These are phyloP conservation scores for Dolomedes plantarius DNA, from an alignment of 2,888 invertebrate genomes.

Conservation along the genomic window DNA sequence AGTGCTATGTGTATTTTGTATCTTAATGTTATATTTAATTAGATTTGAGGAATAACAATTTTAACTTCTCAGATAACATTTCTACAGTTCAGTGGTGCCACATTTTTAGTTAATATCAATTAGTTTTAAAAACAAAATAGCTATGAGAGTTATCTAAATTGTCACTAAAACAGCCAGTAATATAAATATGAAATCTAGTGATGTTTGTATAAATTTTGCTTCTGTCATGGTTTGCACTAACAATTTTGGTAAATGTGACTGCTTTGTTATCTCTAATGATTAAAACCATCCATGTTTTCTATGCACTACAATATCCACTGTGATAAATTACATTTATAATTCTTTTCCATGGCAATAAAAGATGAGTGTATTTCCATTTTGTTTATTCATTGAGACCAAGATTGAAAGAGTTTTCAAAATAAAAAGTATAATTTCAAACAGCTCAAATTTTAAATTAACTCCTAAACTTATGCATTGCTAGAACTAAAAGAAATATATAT, in stretches of 20 bases:
- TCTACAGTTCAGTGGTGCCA: conserved; percentile 5
- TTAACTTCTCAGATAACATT: neutral
- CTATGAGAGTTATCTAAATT: neutral
- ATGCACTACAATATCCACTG: conserved; percentile 18
- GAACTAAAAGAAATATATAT: too few species aligned
- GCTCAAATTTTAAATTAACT: too few species aligned
- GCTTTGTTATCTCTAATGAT: conserved; percentile 12
- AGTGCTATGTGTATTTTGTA: conserved; percentile 18
- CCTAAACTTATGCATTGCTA: too few species aligned
- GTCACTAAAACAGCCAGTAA: neutral
- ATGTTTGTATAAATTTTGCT: conserved; percentile 16
- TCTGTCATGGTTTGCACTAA: conserved; percentile 16
- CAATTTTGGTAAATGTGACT: conserved; percentile 18
- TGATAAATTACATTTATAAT: conserved; percentile 18
- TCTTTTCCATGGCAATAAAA: conserved; percentile 18
- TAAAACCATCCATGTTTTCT: conserved; percentile 18
- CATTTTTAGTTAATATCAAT: neutral
- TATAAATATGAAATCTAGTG: conserved; percentile 6
- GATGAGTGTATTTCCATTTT: conserved; percentile 13
- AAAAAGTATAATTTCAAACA: too few species aligned
- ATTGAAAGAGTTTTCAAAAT: neutral
- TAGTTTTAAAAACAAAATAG: neutral
- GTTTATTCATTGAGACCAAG: conserved; percentile 2
- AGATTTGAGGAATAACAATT: conserved; percentile 9
- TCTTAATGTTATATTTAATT: conserved; percentile 16